Evolutionary conservation across 2,113 vertebrate genomes (phyloP).

Genomic region (Meles meles): DNA sequence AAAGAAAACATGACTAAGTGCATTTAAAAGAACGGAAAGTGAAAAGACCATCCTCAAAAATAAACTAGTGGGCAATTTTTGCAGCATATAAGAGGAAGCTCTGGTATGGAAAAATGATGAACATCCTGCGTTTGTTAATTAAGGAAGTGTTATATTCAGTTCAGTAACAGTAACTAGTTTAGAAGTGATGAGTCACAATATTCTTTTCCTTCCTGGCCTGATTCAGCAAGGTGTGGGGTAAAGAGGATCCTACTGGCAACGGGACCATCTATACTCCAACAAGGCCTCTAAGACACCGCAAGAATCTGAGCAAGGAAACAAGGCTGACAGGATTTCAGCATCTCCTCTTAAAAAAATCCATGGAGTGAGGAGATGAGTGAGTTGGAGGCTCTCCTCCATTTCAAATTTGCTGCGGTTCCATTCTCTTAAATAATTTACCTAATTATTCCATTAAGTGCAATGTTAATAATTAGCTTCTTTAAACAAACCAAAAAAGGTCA

Average conservation of each 20-base stretch:
- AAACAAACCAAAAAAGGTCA: background rate
- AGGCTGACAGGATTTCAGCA: background rate
- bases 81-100: slow-evolving; percentile 46
- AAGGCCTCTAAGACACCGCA: background rate
- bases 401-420: background rate
- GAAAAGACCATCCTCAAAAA: slow-evolving; percentile 51
- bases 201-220: slow-evolving; percentile 40
- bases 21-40: slow-evolving; percentile 45
- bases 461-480: background rate
- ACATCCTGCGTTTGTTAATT: slow-evolving; percentile 55
- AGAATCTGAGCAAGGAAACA: background rate
- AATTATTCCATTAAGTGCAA: background rate
- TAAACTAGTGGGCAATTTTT: slow-evolving; percentile 34
- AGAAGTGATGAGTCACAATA: slow-evolving; percentile 56
- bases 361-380: background rate
- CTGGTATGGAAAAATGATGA: slow-evolving; percentile 43
- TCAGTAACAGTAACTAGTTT: background rate
- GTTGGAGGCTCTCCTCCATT: background rate
- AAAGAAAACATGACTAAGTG: slow-evolving; percentile 44
- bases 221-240: background rate
- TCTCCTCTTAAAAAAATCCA: background rate
- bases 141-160: slow-evolving; percentile 36
- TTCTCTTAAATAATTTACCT: background rate
- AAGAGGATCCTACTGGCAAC: background rate
- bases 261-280: background rate